Evolutionary conservation across 2,797 vertebrate genomes (phyloP), one percentile per base, ranked within the genome.

Genomic region (Gambusia yucatana): DNA sequence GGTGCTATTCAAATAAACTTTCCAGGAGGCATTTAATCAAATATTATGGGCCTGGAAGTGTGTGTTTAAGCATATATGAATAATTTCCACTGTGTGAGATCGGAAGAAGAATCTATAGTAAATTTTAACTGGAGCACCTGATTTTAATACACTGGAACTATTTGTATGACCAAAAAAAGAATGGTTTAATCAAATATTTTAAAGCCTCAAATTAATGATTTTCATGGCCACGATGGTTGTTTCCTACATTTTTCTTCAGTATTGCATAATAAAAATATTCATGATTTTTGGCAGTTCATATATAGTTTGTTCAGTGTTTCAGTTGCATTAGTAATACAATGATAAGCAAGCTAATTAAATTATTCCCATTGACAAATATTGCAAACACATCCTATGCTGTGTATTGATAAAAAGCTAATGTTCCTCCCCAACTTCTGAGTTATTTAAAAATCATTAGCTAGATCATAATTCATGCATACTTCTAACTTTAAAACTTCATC

Each of bases 401-500:
- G 10, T 47, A 25, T 59, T 30, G 36, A 44, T 43, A 10, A 41
- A 57, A 59, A 61, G 16, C 57, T 50, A n/a, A 22, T 36, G 14
- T 57, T 16, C 33, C 25, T 76, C 67, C 67, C n/a, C 7, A 71
- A 76, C 79, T 75, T 78, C 33, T 67, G 50, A 72, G 52, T 77
- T 79, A 57, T 81, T 86, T 75, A 75, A 79, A 83, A 86, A 80
- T 81, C 39, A 82, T 59, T 76, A 87, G 52, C 69, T 65, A 61
- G 81, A 87, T 84, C 69, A 89, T 89, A 87, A 84, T 89, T 87
- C 81, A 84, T 90, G 78, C 82, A 59, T 30, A 80, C 57, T 74
- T 87, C 72, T 44, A 87, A 92, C 85, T 91, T 92, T 76, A 78
- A 89, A 89, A 89, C 90, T 91, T 92, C 74, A 76, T 81, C 74